These are phyloP conservation scores for Schrankia costaestrigalis DNA, from an alignment of 2,888 invertebrate species.

Conservation along the genomic window DNA sequence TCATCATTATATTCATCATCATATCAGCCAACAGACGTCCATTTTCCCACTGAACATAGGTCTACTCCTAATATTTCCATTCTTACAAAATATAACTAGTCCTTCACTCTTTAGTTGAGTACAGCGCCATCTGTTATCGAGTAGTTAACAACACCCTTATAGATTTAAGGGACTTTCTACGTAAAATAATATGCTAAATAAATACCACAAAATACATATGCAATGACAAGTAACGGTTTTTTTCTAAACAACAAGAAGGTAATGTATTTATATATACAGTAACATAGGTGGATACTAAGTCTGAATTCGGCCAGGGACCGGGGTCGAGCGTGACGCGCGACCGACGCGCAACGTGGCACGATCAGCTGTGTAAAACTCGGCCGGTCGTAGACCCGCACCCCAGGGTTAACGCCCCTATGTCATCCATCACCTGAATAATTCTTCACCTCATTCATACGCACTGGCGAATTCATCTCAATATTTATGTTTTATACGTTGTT, in stretches of 20 bases:
- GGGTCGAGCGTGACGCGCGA: constrained; percentile 36
- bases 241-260: constrained; percentile 27
- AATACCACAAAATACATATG: constrained; percentile 6
- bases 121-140: constrained; percentile 37
- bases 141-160: constrained; percentile 19
- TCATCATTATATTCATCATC: too few relatives aligned
- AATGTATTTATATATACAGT: constrained; percentile 51
- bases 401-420: constrained; percentile 58
- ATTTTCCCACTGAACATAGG: too few relatives aligned
- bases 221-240: constrained; percentile 40
- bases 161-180: not conserved
- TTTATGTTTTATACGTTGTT: constrained; percentile 51
- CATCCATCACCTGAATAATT: constrained; percentile 70
- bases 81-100: too few relatives aligned
- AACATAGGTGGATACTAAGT: constrained; percentile 31
- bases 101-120: constrained; percentile 7
- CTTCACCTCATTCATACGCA: constrained; percentile 68
- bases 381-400: constrained; percentile 65
- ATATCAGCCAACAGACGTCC: too few relatives aligned
- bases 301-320: constrained; percentile 1
- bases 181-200: not conserved
- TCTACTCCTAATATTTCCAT: too few relatives aligned
- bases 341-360: constrained; percentile 26
- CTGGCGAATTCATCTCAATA: constrained; percentile 68
- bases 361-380: constrained; percentile 75